Evolutionary conservation across 2,888 invertebrate genomes (phyloP).

Genomic region (Ischnura elegans): DNA sequence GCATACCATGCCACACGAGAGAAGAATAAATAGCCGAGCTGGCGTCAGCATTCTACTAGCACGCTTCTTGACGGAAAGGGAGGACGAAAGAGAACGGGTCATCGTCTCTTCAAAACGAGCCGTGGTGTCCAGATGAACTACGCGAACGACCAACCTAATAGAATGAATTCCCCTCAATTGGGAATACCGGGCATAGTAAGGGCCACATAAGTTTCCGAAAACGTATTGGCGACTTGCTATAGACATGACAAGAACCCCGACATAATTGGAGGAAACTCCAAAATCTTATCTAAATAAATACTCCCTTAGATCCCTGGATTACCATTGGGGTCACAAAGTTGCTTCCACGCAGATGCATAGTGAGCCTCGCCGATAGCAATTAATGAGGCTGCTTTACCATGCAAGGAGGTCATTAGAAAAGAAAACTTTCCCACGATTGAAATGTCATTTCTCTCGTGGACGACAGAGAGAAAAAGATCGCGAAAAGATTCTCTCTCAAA

Average conservation of each 20-base stretch:
- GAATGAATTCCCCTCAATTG: not conserved
- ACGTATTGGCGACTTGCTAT: not conserved
- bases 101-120: not conserved
- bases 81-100: not conserved
- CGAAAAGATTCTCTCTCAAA: not conserved
- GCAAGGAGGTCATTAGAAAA: not conserved
- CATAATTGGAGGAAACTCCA: not conserved
- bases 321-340: not conserved
- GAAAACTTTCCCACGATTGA: not conserved
- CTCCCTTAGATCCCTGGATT: not conserved
- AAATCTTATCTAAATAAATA: not conserved
- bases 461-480: not conserved
- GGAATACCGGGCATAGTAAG: not conserved
- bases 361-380: not conserved
- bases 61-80: not conserved
- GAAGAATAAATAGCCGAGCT: not conserved
- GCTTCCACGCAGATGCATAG: not conserved
- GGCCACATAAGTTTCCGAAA: not conserved
- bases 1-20: not conserved
- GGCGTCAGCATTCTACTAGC: not conserved
- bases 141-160: not conserved
- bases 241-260: not conserved
- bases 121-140: not conserved
- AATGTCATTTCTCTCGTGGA: not conserved
- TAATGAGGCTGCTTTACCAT: not conserved